These are phyloP conservation scores for Autographa pulchrina DNA, from an alignment of 2,888 invertebrate genomes.

Conservation along the genomic window DNA sequence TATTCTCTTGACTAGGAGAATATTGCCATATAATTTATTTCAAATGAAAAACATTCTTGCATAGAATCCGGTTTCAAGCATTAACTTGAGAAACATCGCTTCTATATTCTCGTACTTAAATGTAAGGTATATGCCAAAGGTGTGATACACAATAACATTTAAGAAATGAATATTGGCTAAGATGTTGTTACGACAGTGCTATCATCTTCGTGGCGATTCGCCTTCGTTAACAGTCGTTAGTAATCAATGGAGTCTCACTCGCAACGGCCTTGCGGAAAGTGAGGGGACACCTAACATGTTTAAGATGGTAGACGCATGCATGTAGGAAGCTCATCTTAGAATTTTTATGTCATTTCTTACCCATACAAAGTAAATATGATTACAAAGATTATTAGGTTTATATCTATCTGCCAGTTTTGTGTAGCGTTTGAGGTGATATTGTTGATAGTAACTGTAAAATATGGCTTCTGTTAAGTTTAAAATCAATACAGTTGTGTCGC, in stretches of 20 bases:
- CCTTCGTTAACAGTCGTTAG: conserved; percentile 35
- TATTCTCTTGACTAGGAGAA: background rate
- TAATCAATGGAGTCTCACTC: conserved; percentile 48
- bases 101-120: no score
- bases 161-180: conserved; percentile 14
- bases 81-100: no score
- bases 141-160: background rate
- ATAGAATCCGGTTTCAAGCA: background rate
- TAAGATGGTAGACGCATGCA: background rate
- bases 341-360: background rate
- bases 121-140: background rate
- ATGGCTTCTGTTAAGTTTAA: background rate
- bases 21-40: background rate
- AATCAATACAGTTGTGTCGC: background rate
- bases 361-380: no score
- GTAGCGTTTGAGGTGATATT: no score
- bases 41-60: background rate
- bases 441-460: background rate
- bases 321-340: background rate
- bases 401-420: no score
- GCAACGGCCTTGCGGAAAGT: conserved; percentile 54
- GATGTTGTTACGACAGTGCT: conserved; percentile 8
- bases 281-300: conserved; percentile 32
- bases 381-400: no score
- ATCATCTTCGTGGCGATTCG: conserved; percentile 35